A percentile compares a stretch with the other conserved stretches of the same genome.
These are phyloP conservation scores for Apamea anceps DNA, from an alignment of 2,888 invertebrate genomes.

Conservation along the genomic window DNA sequence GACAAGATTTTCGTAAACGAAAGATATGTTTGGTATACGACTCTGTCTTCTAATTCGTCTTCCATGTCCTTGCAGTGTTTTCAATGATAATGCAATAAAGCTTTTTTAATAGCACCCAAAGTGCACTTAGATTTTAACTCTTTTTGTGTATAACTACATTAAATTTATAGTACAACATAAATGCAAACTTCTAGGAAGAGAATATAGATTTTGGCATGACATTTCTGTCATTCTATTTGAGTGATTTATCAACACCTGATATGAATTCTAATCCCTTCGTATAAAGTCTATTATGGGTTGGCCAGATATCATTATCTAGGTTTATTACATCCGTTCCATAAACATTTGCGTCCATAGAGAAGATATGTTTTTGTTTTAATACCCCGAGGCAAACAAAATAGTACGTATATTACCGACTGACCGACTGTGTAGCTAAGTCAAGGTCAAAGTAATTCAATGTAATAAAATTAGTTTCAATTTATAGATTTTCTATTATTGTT, in stretches of 20 bases:
- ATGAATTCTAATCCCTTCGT: rapidly evolving
- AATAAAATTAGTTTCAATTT: not conserved
- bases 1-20: conserved; percentile 96
- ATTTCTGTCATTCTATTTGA: conserved; percentile 54
- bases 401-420: not conserved
- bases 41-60: conserved; percentile 97
- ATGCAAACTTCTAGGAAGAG: conserved; percentile 17
- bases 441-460: conserved; percentile 38
- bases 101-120: conserved; percentile 32
- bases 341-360: conserved; percentile 48
- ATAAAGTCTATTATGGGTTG: conserved; percentile 18
- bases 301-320: not conserved
- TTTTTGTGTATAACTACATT: conserved; percentile 56
- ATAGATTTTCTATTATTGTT: conserved; percentile 2
- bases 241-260: conserved; percentile 9
- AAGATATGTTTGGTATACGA: conserved; percentile 96
- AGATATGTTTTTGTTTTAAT: conserved; percentile 28
- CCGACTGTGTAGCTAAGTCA: conserved; percentile 11
- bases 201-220: conserved; percentile 46
- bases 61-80: conserved; percentile 92
- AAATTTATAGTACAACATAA: conserved; percentile 40
- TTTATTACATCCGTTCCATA: conserved; percentile 8
- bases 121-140: conserved; percentile 39
- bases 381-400: conserved; percentile 5
- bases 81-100: conserved; percentile 62